Base-by-base conservation (phyloP, 2,797 vertebrate genomes). In the Chrysocyon brachyurus region DNA sequence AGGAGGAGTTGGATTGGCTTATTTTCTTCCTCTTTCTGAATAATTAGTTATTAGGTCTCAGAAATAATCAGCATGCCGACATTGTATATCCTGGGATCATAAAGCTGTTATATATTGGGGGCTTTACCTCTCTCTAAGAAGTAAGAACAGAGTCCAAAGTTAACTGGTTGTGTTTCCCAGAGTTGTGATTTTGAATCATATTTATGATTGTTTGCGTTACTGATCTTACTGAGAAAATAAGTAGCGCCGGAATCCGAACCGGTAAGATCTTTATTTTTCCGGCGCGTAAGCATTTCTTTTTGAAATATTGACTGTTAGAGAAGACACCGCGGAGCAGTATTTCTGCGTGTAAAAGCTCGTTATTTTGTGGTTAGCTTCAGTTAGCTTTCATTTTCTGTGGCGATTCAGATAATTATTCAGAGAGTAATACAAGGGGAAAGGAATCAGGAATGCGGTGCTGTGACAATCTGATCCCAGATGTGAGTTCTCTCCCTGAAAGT, bases 401-500 rank as follows among this genome's bases (percentile, higher is more conserved):
- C 16, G 95, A 94, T 95, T 97, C 94, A 96, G 97, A 96, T 94
- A 95, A 97, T 97, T 98, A 97, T 84, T 98, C 90, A 86, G 72
- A 96, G 97, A 97, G 91, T 36, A 81, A 89, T 40, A 96, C 68
- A 90, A 86, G 93, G 84, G 87, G 61, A 92, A 90, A 90, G 87
- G 91, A 75, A 61, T 63, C 70, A 83, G 96, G 96, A 97, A 94
- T 94, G 87, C 31, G 52, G 75, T 70, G 90, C 88, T 52, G 33
- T 79, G 94, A 97, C 94, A 95, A 94, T 97, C 97, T 97, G 78
- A 96, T 97, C 97, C 97, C 86, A 95, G 98, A 98, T 98, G 96
- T 94, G 96, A 97, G 70, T 97, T 96, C 87, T 94, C 5, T 82
- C 89, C 96, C 85, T 93, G 59, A 91, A 96, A 97, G 77, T 96